Conservation (phyloP, 2,113 vertebrate genomes). For the Crotalus helleri region DNA sequence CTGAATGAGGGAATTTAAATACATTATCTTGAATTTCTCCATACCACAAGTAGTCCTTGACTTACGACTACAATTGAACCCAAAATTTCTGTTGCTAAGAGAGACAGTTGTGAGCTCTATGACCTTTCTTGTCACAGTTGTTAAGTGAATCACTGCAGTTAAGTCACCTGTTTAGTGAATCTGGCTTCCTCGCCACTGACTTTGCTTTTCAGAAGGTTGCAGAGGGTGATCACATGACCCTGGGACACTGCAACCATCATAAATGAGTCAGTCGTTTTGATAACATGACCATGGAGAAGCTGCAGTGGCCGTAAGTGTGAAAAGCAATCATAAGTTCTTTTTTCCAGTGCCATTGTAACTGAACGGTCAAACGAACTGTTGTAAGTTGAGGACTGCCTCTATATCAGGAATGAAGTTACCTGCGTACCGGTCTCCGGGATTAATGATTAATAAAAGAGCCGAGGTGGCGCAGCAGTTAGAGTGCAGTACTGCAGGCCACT, state of each 20-base stretch:
- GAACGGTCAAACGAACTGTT: neutral
- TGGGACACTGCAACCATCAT: neutral
- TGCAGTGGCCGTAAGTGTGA: neutral
- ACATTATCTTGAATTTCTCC: neutral
- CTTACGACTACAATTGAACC: neutral
- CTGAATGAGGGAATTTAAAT: neutral
- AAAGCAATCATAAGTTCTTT: neutral
- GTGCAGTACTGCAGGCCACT: no score
- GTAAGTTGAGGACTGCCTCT: neutral
- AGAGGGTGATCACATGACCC: neutral
- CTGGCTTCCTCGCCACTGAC: neutral
- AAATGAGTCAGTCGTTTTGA: neutral
- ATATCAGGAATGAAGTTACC: neutral
- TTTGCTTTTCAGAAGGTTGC: neutral
- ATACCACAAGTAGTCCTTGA: neutral
- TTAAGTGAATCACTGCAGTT: neutral
- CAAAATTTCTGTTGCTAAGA: neutral
- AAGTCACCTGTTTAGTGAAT: neutral
- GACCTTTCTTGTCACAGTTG: neutral
- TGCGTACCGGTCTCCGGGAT: neutral
- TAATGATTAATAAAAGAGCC: neutral
- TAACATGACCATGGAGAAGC: neutral
- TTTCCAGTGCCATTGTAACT: neutral
- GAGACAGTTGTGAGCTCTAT: neutral
- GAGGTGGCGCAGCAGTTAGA: no score